Percentiles rank a stretch among this genome's conserved stretches.
These are phyloP conservation scores for Cyphomyrmex costatus DNA, from an alignment of 1,140 invertebrate species.

Conservation along the genomic window DNA sequence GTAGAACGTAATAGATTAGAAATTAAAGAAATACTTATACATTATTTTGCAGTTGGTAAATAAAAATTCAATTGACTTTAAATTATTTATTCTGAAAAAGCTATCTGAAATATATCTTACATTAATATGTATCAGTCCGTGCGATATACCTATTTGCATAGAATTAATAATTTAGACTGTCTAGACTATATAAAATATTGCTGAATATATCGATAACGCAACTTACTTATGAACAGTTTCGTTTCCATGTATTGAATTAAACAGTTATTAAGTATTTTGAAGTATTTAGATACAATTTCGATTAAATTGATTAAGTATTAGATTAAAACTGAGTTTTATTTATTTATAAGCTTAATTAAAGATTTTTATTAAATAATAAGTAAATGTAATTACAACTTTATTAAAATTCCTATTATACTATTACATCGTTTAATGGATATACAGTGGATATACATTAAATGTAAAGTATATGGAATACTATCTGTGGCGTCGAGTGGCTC, in stretches of 20 bases:
- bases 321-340: background rate
- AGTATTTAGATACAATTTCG: too few relatives aligned
- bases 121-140: background rate
- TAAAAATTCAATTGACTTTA: too few relatives aligned
- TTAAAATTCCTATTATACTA: background rate
- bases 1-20: background rate
- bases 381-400: background rate
- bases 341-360: background rate
- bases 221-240: background rate
- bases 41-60: too few relatives aligned
- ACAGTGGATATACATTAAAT: constrained; percentile 4
- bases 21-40: background rate
- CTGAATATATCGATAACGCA: too few relatives aligned
- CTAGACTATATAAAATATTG: constrained; percentile 11
- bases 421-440: background rate
- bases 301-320: background rate
- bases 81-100: background rate
- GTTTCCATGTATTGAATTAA: too few relatives aligned
- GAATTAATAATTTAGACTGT: constrained; percentile 15
- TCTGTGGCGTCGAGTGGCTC: too few relatives aligned
- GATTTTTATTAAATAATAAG: background rate
- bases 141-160: background rate
- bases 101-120: background rate
- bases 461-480: background rate
- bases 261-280: too few relatives aligned